Conservation (phyloP, 2,888 invertebrate genomes). For the Caenorhabditis sp. region DNA sequence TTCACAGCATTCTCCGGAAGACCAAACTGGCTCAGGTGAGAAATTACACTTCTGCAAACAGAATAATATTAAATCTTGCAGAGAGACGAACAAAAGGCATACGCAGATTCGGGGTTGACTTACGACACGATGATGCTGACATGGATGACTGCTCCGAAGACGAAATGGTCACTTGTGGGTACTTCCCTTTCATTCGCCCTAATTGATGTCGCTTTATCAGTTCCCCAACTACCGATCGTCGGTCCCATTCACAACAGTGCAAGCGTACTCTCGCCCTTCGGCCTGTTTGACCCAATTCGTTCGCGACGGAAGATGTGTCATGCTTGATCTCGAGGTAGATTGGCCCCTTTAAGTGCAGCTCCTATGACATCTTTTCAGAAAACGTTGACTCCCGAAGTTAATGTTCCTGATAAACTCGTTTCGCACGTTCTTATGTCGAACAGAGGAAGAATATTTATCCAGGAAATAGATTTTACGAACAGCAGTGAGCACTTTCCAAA, state of each 20-base stretch:
- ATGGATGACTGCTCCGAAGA: conserved; percentile 88
- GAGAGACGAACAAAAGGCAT: too few relatives aligned
- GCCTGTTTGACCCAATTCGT: conserved; percentile 97
- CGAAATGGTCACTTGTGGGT: conserved; percentile 61
- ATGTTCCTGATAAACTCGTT: conserved; percentile 49
- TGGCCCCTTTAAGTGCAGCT: too few relatives aligned
- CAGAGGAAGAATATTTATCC: conserved; percentile 63
- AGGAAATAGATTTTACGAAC: conserved; percentile 56
- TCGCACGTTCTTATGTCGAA: conserved; percentile 65
- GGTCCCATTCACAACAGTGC: conserved; percentile 88
- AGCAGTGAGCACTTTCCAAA: conserved; percentile 9
- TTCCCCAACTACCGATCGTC: conserved; percentile 84
- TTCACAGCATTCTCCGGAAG: conserved; percentile 24
- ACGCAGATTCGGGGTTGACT: conserved; percentile 81
- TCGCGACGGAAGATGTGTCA: conserved; percentile 85
- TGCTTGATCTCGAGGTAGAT: conserved; percentile 73
- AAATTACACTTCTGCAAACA: too few relatives aligned
- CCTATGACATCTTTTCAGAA: too few relatives aligned
- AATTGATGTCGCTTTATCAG: conserved; percentile 49
- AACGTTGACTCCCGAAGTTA: background rate
- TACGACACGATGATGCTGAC: conserved; percentile 91
- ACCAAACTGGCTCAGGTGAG: conserved; percentile 18
- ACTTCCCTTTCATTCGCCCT: background rate
- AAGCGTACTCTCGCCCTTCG: conserved; percentile 92
- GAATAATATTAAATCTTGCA: too few relatives aligned